Evolutionary conservation across 2,797 vertebrate species (phyloP), one percentile per base, ranked within the genome.

Genomic region (Clarias platycephalus): DNA sequence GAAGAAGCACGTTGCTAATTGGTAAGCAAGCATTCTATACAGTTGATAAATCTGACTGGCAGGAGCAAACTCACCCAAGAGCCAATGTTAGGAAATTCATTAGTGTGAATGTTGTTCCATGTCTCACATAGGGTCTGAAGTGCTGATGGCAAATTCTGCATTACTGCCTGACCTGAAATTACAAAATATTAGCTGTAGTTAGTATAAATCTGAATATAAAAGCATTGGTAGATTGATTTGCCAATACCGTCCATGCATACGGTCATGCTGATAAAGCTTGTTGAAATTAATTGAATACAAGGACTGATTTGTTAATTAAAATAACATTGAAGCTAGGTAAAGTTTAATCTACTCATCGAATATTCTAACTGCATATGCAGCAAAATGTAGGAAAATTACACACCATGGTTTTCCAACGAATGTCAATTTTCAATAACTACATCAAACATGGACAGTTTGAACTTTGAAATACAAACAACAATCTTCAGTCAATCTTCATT

Each of bases 71-170:
- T 83, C 93, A 99, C 98, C 98, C 98, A 99, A 0, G 98, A 99
- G 72, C 98, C 98, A 5, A 99, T 97, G 91, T 98, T 99, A 64
- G 98, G 98, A 87, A 99, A 99, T 88, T 99, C 98, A 34, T 97
- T 99, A 86, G 98, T 99, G 87, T 96, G 96, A 90, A 99, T 96
- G 90, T 92, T 95, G 91, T 97, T 99, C 98, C 98, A 99, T 0
- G 97, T 97, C 71, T 99, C 98, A 83, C 97, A 99, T 37, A 97
- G 90, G 0, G 96, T 93, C 92, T 99, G 98, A 44, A 99, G 96
- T 6, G 96, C 94, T 0, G 97, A 95, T 0, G 98, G 98, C 26
- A 99, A 91, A 91, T 98, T 99, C 94, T 98, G 98, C 92, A 98
- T 96, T 40, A 99, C 94, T 0, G 93, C 80, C 2, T 95, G 96